phyloP scores from a whole-genome alignment of 2,888 invertebrate genomes.

The Campopleginae sp. region DNA sequence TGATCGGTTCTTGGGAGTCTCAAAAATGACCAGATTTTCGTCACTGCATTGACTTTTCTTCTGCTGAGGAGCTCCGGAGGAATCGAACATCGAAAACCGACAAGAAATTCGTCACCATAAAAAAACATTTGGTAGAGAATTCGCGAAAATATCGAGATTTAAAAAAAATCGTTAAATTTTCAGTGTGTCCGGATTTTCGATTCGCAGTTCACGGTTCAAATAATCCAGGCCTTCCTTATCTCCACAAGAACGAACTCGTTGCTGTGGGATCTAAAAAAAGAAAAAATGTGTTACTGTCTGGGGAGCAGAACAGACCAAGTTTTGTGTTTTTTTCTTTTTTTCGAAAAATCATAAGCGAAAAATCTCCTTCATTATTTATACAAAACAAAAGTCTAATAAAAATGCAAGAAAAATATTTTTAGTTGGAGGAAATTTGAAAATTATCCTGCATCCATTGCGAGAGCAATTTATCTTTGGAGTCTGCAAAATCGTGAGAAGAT shows the following conservation, averaged over 20 bases:
- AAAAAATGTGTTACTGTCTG: background rate
- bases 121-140: no score
- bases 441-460: slow-evolving; percentile 2
- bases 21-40: no score
- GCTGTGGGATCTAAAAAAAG: background rate
- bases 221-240: slow-evolving; percentile 32
- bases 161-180: background rate
- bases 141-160: no score
- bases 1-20: no score
- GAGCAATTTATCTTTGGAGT: slow-evolving; percentile 36
- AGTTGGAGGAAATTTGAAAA: slow-evolving; percentile 1
- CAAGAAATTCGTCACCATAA: no score
- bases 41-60: no score
- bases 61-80: no score
- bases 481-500: slow-evolving; percentile 60
- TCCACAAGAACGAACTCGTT: background rate
- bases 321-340: background rate
- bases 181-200: background rate
- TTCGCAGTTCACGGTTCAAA: slow-evolving; percentile 15
- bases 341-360: background rate
- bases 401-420: background rate
- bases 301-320: background rate
- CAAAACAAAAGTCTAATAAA: slow-evolving; percentile 13
- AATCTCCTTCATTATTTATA: background rate
- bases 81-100: no score